Conservation (phyloP, 1,140 invertebrate genomes). For the Penaeus japonicus region DNA sequence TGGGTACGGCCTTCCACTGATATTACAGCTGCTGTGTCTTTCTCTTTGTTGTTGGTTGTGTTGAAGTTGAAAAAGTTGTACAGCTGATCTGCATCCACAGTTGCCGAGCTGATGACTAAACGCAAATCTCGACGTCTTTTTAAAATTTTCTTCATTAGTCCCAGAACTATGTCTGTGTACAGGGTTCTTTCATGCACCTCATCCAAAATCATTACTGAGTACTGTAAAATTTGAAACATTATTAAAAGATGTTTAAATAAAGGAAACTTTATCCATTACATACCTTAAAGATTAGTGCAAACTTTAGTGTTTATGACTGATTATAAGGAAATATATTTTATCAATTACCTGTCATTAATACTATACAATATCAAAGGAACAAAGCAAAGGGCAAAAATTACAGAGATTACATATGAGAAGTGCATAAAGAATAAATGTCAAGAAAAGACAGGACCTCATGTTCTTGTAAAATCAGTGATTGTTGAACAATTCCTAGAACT, state of each 20-base stretch:
- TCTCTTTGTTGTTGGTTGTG: constrained; percentile 62
- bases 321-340: too few relatives aligned
- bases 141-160: constrained; percentile 91
- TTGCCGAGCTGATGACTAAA: constrained; percentile 93
- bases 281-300: too few relatives aligned
- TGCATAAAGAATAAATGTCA: too few relatives aligned
- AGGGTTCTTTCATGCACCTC: constrained; percentile 95
- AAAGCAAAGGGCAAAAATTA: too few relatives aligned
- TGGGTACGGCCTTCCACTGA: constrained; percentile 88
- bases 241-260: neutral
- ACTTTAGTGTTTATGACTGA: too few relatives aligned
- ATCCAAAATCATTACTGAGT: constrained; percentile 91
- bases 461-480: too few relatives aligned
- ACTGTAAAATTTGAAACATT: constrained; percentile 66
- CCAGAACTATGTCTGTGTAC: constrained; percentile 93
- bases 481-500: too few relatives aligned
- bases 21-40: constrained; percentile 77
- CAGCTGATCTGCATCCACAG: constrained; percentile 88
- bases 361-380: too few relatives aligned
- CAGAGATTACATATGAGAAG: too few relatives aligned
- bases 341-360: neutral
- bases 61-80: constrained; percentile 88
- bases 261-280: too few relatives aligned
- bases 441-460: too few relatives aligned
- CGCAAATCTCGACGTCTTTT: constrained; percentile 85